phyloP scores from a whole-genome alignment of 2,113 vertebrate species.

The Sisor rabdophorus region DNA sequence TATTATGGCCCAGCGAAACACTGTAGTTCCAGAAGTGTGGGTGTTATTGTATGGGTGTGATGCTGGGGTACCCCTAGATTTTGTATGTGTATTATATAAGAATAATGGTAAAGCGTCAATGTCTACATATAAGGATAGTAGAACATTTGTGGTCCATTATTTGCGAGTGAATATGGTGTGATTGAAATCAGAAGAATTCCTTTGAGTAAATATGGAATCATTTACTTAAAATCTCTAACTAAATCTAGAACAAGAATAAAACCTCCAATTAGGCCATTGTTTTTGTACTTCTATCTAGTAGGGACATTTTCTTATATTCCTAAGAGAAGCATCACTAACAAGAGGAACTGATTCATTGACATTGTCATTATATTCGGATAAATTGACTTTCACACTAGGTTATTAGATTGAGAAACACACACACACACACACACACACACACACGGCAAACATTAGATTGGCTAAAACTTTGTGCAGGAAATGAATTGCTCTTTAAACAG shows the following conservation, averaged over 20 bases:
- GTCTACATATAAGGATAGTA: too few relatives aligned
- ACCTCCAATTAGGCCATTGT: not conserved
- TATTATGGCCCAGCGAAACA: too few relatives aligned
- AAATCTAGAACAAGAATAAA: not conserved
- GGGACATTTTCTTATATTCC: not conserved
- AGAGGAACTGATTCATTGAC: not conserved
- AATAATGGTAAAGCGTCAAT: too few relatives aligned
- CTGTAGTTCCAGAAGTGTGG: too few relatives aligned
- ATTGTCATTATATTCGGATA: not conserved
- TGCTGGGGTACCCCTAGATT: too few relatives aligned
- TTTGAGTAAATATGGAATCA: not conserved
- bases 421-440: constrained; percentile 5
- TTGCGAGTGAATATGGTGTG: too few relatives aligned
- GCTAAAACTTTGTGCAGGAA: constrained; percentile 4
- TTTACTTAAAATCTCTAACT: not conserved
- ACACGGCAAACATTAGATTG: not conserved
- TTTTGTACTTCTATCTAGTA: not conserved
- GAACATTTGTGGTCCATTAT: too few relatives aligned
- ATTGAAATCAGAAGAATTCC: not conserved
- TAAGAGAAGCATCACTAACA: not conserved
- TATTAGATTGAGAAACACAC: not conserved
- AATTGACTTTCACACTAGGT: not conserved
- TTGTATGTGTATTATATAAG: too few relatives aligned
- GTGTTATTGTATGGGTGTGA: too few relatives aligned
- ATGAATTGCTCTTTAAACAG: constrained; percentile 12